These are phyloP conservation scores for Apodemia mormo DNA, from an alignment of 2,888 invertebrate species.

Conservation along the genomic window DNA sequence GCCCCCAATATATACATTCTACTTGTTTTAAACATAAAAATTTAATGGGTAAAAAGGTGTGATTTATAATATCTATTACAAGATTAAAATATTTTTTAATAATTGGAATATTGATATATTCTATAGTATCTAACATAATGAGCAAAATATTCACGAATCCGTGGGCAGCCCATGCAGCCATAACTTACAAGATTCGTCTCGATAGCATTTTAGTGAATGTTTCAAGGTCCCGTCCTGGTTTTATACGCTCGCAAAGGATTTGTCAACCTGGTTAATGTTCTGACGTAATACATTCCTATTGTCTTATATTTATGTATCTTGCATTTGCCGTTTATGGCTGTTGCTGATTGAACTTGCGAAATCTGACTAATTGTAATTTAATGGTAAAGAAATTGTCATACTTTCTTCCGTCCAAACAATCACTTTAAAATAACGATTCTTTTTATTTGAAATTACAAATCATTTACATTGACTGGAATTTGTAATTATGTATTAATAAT, in stretches of 20 bases:
- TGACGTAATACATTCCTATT: conserved; percentile 63
- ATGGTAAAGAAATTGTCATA: neutral
- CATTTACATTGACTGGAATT: neutral
- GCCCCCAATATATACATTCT: too few relatives aligned
- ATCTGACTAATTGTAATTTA: neutral
- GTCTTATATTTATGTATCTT: conserved; percentile 40
- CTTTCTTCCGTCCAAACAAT: neutral
- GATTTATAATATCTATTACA: too few relatives aligned
- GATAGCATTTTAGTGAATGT: conserved; percentile 76
- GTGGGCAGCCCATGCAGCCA: conserved; percentile 64
- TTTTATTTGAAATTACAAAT: neutral
- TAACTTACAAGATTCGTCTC: conserved; percentile 71
- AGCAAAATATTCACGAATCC: conserved; percentile 49
- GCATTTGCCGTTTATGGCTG: conserved; percentile 27
- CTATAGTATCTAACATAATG: conserved; percentile 39
- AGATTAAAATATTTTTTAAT: neutral
- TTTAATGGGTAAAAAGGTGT: too few relatives aligned
- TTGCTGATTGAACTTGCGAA: neutral
- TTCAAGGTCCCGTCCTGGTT: conserved; percentile 79
- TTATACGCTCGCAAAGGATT: conserved; percentile 69
- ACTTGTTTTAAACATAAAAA: too few relatives aligned
- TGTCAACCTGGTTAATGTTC: conserved; percentile 70
- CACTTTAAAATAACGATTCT: too few relatives aligned
- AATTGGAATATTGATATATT: neutral
- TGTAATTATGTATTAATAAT: too few relatives aligned